Conservation (phyloP, 1,140 invertebrate genomes). For the Melitaea cinxia region DNA sequence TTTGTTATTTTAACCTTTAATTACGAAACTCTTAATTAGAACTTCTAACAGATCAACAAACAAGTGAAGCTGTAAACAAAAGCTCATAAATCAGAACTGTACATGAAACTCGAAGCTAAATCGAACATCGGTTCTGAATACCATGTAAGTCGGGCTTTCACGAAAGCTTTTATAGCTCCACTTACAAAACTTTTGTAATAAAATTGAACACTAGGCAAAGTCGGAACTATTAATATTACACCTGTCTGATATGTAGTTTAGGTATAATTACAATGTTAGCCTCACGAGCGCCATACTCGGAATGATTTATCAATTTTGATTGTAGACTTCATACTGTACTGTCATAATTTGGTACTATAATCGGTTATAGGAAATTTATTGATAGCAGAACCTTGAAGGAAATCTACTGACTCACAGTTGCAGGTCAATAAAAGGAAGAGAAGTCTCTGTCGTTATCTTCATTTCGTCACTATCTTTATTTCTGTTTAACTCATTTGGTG, state of each 20-base stretch:
- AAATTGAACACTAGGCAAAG: conserved; percentile 36
- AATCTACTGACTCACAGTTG: too few relatives aligned
- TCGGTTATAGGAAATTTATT: neutral
- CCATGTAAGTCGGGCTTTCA: conserved; percentile 30
- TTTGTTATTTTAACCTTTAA: too few relatives aligned
- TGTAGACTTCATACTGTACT: conserved; percentile 1
- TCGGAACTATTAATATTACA: conserved; percentile 37
- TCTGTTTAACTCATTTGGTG: too few relatives aligned
- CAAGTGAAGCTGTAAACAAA: neutral
- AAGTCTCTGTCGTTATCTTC: too few relatives aligned
- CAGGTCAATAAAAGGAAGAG: too few relatives aligned
- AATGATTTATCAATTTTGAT: neutral
- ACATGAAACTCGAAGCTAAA: neutral
- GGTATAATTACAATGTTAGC: conserved; percentile 27
- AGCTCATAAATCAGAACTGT: neutral
- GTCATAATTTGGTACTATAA: neutral
- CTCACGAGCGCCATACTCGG: neutral
- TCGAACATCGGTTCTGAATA: conserved; percentile 10
- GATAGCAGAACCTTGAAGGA: too few relatives aligned
- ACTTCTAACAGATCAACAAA: neutral
- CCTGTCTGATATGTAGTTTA: conserved; percentile 30
- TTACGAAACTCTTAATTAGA: too few relatives aligned
- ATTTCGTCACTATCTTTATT: too few relatives aligned
- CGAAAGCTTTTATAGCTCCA: conserved; percentile 27
- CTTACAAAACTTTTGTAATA: conserved; percentile 36